Base-by-base conservation (phyloP, 2,797 vertebrate species). In the Etheostoma nigrum region DNA sequence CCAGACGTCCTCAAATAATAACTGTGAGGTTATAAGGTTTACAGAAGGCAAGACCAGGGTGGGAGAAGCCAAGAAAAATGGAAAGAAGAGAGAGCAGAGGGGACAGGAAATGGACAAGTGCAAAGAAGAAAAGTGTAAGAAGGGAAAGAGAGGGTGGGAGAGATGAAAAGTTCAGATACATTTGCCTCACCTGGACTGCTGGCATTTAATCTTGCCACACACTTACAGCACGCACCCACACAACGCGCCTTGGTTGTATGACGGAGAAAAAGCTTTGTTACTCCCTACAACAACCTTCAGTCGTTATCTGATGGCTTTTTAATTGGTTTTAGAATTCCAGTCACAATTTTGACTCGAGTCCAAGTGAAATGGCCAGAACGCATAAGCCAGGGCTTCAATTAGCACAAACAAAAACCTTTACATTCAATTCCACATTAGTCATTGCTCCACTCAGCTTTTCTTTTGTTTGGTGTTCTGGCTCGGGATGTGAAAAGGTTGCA, bases 341-440 rank as follows among this genome's bases (percentile, higher is more conserved):
- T 78, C 73, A 84, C 72, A 82, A 25, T 70, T 79, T 72, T 86
- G 87, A 90, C 62, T 78, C 13, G 0, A 76, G 70, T 83, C 83
- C 74, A 67, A 83, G 79, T 48, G 58, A 86, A 81, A 62, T 42
- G 78, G 74, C 66, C 74, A 58, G 53, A 71, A 76, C 48, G 69
- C 51, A 61, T 86, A 79, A 61, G 75, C 75, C 65, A 55, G 8
- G 45, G 40, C 78, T 87, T 87, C 67, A 79, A 81, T 88, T 81
- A 82, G 72, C 79, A 67, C 55, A 25, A 54, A 66, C 61, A 49
- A 74, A 86, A 89, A 94, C 94, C 93, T 61, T 93, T 93, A 76
- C 11, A 23, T 88, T 90, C 84, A 93, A 91, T 91, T 86, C 61
- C 64, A 82, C 89, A 88, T 90, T 86, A 90, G 87, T 90, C 66